A percentile compares a stretch with the other conserved stretches of the same genome.
phyloP scores from a whole-genome alignment of 1,140 invertebrate genomes.

The Panonychus citri region DNA sequence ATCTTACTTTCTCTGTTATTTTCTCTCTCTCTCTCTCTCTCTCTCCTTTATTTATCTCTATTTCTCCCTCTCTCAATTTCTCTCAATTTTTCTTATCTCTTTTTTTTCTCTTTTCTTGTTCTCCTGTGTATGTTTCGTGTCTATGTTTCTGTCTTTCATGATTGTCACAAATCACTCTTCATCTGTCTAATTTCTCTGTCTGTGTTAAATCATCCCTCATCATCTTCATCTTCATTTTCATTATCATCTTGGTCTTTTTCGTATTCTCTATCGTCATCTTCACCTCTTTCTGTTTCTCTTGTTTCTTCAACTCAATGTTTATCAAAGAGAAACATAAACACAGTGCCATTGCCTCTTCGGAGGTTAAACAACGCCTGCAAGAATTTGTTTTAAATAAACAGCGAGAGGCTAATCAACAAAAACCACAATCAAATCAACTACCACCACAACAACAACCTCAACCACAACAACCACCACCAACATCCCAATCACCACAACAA shows the following conservation, averaged over 20 bases:
- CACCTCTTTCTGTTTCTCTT: not conserved
- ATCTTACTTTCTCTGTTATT: no score
- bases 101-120: not conserved
- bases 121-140: no score
- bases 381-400: conserved; percentile 73
- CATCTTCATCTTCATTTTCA: no score
- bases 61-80: not conserved
- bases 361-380: conserved; percentile 82
- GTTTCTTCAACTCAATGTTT: not conserved
- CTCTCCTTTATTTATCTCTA: not conserved
- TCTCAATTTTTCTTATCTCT: not conserved
- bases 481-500: not conserved
- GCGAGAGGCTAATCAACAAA: conserved; percentile 31
- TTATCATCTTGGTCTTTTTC: no score
- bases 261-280: not conserved
- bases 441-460: not conserved
- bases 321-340: conserved; percentile 68
- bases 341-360: conserved; percentile 76
- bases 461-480: not conserved
- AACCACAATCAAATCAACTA: no score
- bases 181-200: no score
- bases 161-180: no score
- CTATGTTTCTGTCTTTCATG: no score
- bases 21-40: no score
- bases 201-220: no score